Base-by-base conservation (phyloP, 1,140 invertebrate genomes). In the Zaprionus tsacasi region DNA sequence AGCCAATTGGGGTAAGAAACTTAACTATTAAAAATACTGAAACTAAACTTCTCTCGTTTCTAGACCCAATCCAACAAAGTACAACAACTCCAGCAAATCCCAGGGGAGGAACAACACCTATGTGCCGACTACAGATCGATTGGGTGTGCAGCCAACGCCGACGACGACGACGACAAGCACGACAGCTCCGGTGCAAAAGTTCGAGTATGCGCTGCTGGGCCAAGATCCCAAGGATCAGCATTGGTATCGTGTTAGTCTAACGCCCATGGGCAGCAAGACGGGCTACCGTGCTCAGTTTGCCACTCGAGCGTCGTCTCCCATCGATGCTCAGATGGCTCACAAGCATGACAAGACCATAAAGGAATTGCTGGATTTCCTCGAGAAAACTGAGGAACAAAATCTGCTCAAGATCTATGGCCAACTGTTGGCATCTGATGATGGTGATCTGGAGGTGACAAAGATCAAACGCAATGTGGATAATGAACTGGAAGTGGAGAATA, bases 181-280 rank as follows among this genome's bases (percentile, higher is more conserved):
- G 0, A 7, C 70, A 6, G 7, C 50, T 1, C n/a, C 50, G 21
- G 21, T 8, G 58, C 79, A 6, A 67, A 78, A 3, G n/a, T 88
- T 88, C 35, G 83, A 88, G 10, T 88, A 88, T 13, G 68, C 83
- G 0, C 25, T 89, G 11, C 43, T 88, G 2, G 83, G 85, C 15
- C 65, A 88, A 50, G 83, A 88, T 50, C 81, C 85, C 7, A 40
- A 72, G 8, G 83, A 88, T 79, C 83, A 88, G 68, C 70, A 76
- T 17, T 88, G 83, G 83, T 88, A 76, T 66, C 81, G 83, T 0
- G 81, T 88, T 4, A 81, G 85, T 11, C 57, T 88, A 2, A 89
- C 74, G 1, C 61, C 83, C 1, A 79, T 72, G 38, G 52, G 33
- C 3, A 57, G 68, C 38, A 83, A 78, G 30, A 59, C 74, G 0